Percentiles rank a stretch among this genome's conserved stretches.
Evolutionary conservation across 2,113 vertebrate species (phyloP).

Genomic region (Phrynosoma platyrhinos): DNA sequence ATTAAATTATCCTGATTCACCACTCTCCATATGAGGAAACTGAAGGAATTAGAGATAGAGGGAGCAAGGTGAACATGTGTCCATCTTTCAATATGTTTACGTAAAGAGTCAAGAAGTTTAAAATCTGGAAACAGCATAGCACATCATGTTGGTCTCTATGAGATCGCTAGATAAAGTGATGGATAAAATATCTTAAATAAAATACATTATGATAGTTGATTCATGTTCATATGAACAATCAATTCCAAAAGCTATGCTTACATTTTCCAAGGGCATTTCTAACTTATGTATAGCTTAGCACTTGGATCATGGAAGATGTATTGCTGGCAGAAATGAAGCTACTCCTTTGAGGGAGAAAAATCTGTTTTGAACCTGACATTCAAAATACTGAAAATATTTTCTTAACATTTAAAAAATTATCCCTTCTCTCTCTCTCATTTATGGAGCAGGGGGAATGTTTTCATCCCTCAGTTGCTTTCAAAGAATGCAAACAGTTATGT

Average conservation of each 20-base stretch:
- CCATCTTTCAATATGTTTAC: too few species aligned
- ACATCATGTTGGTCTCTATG: too few species aligned
- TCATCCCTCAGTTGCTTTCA: conserved; percentile 49
- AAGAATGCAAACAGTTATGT: conserved; percentile 40
- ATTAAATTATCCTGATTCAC: too few species aligned
- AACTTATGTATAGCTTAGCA: neutral
- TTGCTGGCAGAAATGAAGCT: neutral
- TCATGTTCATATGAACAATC: neutral
- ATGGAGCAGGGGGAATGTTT: conserved; percentile 1
- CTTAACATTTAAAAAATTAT: neutral
- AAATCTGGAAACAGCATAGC: too few species aligned
- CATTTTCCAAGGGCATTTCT: conserved; percentile 6
- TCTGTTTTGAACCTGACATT: neutral
- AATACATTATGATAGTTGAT: conserved; percentile 1
- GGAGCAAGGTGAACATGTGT: too few species aligned
- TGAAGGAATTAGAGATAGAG: too few species aligned
- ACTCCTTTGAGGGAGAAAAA: fast-evolving
- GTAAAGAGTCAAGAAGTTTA: too few species aligned
- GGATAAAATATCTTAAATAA: too few species aligned
- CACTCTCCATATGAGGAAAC: too few species aligned
- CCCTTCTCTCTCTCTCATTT: neutral
- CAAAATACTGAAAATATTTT: neutral
- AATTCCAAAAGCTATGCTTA: neutral
- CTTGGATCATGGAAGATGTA: neutral
- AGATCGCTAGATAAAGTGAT: too few species aligned